Evolutionary conservation across 2,797 vertebrate species (phyloP).

Genomic region (Sitta carolinensis): DNA sequence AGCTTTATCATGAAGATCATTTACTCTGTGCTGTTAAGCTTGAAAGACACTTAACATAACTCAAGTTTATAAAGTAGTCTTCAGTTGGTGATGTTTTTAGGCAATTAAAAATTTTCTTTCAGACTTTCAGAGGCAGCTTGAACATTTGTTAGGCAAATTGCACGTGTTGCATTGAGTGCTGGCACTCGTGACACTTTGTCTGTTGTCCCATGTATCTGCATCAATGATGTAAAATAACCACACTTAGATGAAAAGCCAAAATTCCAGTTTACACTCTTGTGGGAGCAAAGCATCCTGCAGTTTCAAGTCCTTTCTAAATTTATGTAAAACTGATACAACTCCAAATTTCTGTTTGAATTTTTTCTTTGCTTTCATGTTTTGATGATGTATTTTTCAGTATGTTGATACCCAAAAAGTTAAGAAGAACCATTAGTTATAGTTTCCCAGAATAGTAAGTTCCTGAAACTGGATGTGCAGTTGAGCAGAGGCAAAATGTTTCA

Average conservation of each 20-base stretch:
- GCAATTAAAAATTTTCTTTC: not conserved
- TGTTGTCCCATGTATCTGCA: too few relatives aligned
- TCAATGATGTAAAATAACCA: not conserved
- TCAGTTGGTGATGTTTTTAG: not conserved
- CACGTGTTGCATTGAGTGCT: not conserved
- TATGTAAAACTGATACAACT: not conserved
- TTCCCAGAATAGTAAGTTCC: not conserved
- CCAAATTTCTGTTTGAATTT: not conserved
- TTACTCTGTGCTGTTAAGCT: not conserved
- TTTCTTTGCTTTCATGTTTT: not conserved
- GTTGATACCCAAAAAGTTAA: not conserved
- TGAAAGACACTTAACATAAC: not conserved
- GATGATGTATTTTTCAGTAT: not conserved
- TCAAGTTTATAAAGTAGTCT: not conserved
- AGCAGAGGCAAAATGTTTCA: not conserved
- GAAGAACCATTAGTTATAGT: not conserved
- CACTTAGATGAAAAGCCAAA: not conserved
- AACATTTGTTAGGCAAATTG: not conserved
- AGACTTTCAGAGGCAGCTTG: not conserved
- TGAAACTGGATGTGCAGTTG: not conserved
- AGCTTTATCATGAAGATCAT: not conserved
- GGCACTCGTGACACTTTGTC: fast-evolving
- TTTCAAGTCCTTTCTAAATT: not conserved
- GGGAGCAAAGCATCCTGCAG: not conserved
- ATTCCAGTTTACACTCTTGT: fast-evolving